A percentile compares a stretch with the other conserved stretches of the same genome.
Conservation (phyloP, 2,113 vertebrate genomes). For the Vicugna pacos region DNA sequence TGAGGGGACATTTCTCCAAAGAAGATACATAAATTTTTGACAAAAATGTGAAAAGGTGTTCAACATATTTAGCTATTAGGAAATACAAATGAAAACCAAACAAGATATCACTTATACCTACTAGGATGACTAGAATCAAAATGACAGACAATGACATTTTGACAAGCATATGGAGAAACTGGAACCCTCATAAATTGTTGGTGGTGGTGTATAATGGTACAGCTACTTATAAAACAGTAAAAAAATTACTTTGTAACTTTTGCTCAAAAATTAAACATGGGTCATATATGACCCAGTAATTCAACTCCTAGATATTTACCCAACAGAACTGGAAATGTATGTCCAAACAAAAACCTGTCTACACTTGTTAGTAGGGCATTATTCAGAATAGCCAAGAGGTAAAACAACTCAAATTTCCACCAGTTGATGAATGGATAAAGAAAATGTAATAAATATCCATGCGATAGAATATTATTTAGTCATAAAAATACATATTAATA, state of each 20-base stretch:
- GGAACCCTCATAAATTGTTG: not conserved
- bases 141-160: not conserved
- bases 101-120: not conserved
- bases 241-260: not conserved
- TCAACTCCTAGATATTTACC: not conserved
- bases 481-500: not conserved
- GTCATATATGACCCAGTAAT: not conserved
- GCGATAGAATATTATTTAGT: not conserved
- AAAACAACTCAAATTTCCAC: not conserved
- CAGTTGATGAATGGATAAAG: not conserved
- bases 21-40: too few relatives aligned
- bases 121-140: not conserved
- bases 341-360: not conserved
- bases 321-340: not conserved
- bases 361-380: not conserved
- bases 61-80: not conserved
- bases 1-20: too few relatives aligned
- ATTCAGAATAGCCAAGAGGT: not conserved
- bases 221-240: not conserved
- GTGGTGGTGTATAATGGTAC: not conserved
- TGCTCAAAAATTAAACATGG: not conserved
- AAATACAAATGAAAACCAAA: not conserved
- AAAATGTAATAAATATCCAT: not conserved
- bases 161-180: not conserved
- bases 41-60: not conserved